Base-by-base conservation (phyloP, 2,888 invertebrate species). In the Drosophila formosana region DNA sequence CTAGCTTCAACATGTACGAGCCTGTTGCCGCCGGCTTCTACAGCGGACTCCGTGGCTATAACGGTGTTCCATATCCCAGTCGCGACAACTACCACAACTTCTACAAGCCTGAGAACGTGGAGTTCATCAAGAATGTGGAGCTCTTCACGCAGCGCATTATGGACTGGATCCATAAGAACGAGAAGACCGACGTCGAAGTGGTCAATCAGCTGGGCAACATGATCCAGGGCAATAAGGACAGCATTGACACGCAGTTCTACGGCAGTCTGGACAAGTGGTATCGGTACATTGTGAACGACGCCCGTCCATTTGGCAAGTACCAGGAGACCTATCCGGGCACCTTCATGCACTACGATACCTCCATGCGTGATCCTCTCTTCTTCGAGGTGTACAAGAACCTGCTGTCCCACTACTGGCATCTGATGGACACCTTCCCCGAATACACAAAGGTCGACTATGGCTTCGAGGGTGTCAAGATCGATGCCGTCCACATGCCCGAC, bases 341-440 rank as follows among this genome's bases (percentile, higher is more conserved):
- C 3, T 92, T 96, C 64, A 95, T 95, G 90, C 93, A 93, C 67
- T 95, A 94, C 90, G 94, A 94, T 80, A 95, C 96, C 9, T 94
- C 95, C 50, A 92, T 95, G 52, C 95, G 96, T 64, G 96, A 96
- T 88, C 96, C 96, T 7, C 93, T 95, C 18, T 96, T 96, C 94
- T 96, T 95, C 90, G 94, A 94, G 82, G 92, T 96, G 51, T 95
- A 95, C 90, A 95, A 95, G 91, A 94, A 94, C 34, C 92, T 96
- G 56, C 83, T 94, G 23, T 91, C 93, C 63, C 93, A 94, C 73
- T 94, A 95, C 87, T 92, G 93, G 82, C 93, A 94, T 50, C 94
- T 95, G 92, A 95, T 95, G 90, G 90, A 92, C 46, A 94, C 93
- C 67, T 93, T 95, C 71, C 94, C 94, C 41, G 92, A 93, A 53